phyloP scores from a whole-genome alignment of 2,797 vertebrate genomes.

The Rhinella marina region DNA sequence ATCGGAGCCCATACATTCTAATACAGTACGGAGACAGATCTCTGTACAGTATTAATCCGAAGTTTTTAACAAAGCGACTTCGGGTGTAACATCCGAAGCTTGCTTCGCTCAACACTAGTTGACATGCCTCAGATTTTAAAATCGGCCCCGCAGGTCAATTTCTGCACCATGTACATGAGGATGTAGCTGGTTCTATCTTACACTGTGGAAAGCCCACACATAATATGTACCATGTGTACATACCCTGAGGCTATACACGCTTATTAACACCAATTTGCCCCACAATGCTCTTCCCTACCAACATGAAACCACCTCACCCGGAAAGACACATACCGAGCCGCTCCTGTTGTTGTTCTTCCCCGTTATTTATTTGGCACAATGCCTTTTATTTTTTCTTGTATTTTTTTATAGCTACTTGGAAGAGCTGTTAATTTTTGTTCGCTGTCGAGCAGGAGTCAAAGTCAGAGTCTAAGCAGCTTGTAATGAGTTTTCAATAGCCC shows the following conservation, averaged over 20 bases:
- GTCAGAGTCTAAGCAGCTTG: constrained; percentile 87
- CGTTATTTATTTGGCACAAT: constrained; percentile 74
- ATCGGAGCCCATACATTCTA: too few species aligned
- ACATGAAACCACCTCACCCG: constrained; percentile 71
- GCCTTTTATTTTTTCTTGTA: constrained; percentile 69
- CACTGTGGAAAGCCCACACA: too few species aligned
- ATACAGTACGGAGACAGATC: too few species aligned
- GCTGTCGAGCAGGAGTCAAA: constrained; percentile 84
- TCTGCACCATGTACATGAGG: too few species aligned
- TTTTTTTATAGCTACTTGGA: constrained; percentile 75
- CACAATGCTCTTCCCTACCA: background rate
- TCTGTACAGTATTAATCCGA: too few species aligned
- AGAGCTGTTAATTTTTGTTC: constrained; percentile 85
- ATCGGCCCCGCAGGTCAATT: too few species aligned
- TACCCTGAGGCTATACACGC: background rate
- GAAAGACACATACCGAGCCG: constrained; percentile 75
- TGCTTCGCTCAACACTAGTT: too few species aligned
- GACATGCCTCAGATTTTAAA: too few species aligned
- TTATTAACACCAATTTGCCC: background rate
- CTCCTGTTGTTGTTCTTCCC: constrained; percentile 68
- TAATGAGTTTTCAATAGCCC: constrained; percentile 88
- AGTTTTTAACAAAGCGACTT: too few species aligned
- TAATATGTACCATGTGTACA: background rate
- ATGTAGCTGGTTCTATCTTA: too few species aligned
- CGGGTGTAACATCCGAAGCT: too few species aligned